Conservation (phyloP, 2,113 vertebrate species). For the Podarcis muralis region DNA sequence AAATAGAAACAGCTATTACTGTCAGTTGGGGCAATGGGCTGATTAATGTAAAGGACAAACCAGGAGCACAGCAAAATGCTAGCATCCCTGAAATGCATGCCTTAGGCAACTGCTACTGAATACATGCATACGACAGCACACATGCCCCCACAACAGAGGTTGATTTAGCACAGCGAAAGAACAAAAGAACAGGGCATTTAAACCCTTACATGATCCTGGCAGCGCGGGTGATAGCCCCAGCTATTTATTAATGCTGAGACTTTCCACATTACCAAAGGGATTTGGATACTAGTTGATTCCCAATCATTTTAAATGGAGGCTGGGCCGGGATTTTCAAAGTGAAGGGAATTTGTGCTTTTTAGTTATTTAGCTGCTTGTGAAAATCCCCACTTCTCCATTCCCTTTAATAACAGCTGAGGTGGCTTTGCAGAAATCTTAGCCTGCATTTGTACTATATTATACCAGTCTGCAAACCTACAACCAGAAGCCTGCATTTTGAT, state of each 20-base stretch:
- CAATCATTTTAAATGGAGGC: constrained; percentile 22
- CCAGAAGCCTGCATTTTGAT: not conserved
- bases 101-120: not conserved
- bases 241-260: not conserved
- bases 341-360: constrained; percentile 14
- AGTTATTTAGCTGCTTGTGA: constrained; percentile 15
- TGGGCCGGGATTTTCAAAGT: not conserved
- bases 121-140: not conserved
- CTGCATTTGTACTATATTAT: not conserved
- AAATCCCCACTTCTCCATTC: constrained; percentile 11
- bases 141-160: not conserved
- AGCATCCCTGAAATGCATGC: constrained; percentile 18
- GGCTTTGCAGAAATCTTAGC: constrained; percentile 11
- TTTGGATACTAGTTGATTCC: not conserved
- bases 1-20: constrained; percentile 46
- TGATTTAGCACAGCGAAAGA: not conserved
- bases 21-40: constrained; percentile 4
- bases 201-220: not conserved
- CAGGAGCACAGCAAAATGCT: constrained; percentile 35
- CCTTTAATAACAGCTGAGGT: constrained; percentile 14
- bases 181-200: not conserved
- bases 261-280: constrained; percentile 14
- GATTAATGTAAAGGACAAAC: constrained; percentile 54
- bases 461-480: not conserved
- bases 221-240: not conserved